These are phyloP conservation scores for Sinhomidia bicolor DNA, from an alignment of 2,888 invertebrate species.

Conservation along the genomic window DNA sequence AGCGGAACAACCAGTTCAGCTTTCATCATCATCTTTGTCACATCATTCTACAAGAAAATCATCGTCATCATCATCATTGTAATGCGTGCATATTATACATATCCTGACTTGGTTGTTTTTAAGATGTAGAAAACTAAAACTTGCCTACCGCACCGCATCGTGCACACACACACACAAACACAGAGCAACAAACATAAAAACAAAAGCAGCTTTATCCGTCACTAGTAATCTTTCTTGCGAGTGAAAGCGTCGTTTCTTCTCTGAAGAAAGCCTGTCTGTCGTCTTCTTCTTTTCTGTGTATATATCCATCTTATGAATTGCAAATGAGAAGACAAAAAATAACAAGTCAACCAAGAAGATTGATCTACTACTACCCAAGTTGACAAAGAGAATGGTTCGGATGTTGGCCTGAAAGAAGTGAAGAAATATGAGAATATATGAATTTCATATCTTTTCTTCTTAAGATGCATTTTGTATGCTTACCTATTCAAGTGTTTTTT, in stretches of 20 bases:
- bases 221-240: neutral
- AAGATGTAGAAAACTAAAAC: no score
- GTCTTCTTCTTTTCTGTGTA: neutral
- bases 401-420: neutral
- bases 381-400: neutral
- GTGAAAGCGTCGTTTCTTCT: neutral
- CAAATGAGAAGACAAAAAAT: slow-evolving; percentile 53
- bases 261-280: neutral
- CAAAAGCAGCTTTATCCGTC: neutral
- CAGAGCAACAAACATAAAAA: neutral
- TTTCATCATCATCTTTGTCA: neutral
- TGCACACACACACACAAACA: neutral
- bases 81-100: neutral
- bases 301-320: slow-evolving; percentile 54
- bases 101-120: no score
- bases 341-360: slow-evolving; percentile 54
- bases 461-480: neutral
- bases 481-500: neutral
- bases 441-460: neutral
- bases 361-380: slow-evolving; percentile 47
- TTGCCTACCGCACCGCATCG: neutral
- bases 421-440: neutral
- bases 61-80: neutral
- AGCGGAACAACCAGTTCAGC: slow-evolving; percentile 36
- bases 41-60: neutral